Evolutionary conservation across 2,113 vertebrate genomes (phyloP).

Genomic region (Apteryx owenii): DNA sequence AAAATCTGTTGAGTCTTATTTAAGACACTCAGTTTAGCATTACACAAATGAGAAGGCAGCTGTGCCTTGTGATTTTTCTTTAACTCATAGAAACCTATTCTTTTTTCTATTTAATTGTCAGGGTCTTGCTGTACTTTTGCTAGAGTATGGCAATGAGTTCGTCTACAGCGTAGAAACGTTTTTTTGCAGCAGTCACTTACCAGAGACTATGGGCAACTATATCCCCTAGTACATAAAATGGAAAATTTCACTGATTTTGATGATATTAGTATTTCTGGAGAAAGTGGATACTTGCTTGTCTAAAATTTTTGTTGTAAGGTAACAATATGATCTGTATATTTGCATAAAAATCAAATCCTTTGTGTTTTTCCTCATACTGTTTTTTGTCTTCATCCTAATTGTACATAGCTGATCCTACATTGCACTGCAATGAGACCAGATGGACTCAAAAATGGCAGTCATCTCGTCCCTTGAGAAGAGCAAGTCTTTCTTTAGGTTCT

Average conservation of each 20-base stretch:
- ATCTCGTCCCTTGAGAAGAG: conserved; percentile 90
- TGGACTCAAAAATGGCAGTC: conserved; percentile 96
- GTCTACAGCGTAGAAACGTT: rapidly evolving
- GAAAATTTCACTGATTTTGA: not conserved
- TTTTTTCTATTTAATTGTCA: not conserved
- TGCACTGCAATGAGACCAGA: conserved; percentile 87
- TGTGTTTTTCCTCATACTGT: not conserved
- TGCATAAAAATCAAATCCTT: not conserved
- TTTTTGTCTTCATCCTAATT: not conserved
- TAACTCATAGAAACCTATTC: not conserved
- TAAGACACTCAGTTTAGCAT: not conserved
- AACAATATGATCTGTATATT: not conserved
- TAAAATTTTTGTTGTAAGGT: not conserved
- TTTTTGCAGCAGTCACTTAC: not conserved
- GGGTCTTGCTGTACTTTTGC: not conserved
- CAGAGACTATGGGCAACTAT: not conserved
- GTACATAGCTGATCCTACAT: conserved; percentile 67
- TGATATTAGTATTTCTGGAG: not conserved
- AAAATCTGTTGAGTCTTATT: not conserved
- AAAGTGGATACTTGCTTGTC: rapidly evolving
- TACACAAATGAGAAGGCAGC: not conserved
- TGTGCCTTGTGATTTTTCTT: not conserved
- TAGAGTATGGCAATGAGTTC: rapidly evolving
- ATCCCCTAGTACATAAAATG: not conserved
- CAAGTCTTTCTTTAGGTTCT: conserved; percentile 91